Percentiles rank a stretch among this genome's conserved stretches.
These are phyloP conservation scores for Chamaedrilus cognettii DNA, from an alignment of 2,888 invertebrate species.

Conservation along the genomic window DNA sequence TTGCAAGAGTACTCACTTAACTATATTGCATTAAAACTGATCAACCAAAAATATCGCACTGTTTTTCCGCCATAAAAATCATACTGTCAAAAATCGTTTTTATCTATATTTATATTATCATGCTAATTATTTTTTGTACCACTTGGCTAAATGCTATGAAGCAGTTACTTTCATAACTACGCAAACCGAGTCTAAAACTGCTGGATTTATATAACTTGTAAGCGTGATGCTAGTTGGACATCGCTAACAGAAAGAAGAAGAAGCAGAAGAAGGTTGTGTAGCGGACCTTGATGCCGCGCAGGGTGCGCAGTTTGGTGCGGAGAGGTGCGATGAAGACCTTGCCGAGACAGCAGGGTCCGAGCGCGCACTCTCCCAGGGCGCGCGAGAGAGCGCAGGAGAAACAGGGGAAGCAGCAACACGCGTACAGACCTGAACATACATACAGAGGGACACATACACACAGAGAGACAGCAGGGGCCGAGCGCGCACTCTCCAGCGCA, in stretches of 20 bases:
- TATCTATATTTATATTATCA: too few species aligned
- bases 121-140: too few species aligned
- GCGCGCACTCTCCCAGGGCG: neutral
- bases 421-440: slow-evolving; percentile 7
- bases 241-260: neutral
- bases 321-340: neutral
- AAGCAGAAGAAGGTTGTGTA: too few species aligned
- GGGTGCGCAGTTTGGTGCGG: slow-evolving; percentile 11
- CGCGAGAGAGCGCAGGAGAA: neutral
- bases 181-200: too few species aligned
- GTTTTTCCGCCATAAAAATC: too few species aligned
- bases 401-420: slow-evolving; percentile 2
- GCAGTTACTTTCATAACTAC: neutral
- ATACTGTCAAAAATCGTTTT: too few species aligned
- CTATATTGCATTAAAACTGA: too few species aligned
- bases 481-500: neutral
- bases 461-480: slow-evolving; percentile 11
- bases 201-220: too few species aligned
- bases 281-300: neutral
- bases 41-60: too few species aligned
- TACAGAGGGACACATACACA: slow-evolving; percentile 6
- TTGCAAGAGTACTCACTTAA: too few species aligned
- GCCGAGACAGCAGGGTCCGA: slow-evolving; percentile 10
- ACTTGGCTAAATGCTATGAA: neutral
- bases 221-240: too few species aligned